phyloP scores from a whole-genome alignment of 2,113 vertebrate genomes.

The Nesogale talazaci region DNA sequence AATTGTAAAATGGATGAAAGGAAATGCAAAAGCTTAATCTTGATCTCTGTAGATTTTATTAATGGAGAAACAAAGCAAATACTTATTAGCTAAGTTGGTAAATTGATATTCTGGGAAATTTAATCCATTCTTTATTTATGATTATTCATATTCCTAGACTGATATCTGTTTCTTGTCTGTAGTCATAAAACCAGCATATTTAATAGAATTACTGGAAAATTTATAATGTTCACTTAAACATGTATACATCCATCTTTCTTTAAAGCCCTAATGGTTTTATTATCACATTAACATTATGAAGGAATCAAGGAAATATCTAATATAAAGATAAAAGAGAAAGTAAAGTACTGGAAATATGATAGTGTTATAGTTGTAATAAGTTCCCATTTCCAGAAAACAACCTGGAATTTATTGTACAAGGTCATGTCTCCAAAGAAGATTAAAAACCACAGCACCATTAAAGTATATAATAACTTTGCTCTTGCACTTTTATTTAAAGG shows the following conservation, averaged over 20 bases:
- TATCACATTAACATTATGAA: background rate
- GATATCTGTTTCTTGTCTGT: background rate
- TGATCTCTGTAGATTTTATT: background rate
- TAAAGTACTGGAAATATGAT: background rate
- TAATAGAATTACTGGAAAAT: background rate
- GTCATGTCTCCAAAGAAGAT: constrained; percentile 56
- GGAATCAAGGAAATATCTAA: background rate
- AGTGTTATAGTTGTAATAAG: constrained; percentile 3
- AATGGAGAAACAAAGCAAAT: background rate
- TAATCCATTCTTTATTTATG: background rate
- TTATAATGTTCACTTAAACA: background rate
- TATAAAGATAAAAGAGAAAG: background rate
- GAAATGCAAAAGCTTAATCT: constrained; percentile 36
- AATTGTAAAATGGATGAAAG: constrained; percentile 1
- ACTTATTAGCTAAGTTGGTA: constrained; percentile 3
- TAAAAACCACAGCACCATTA: constrained; percentile 61
- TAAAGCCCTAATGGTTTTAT: constrained; percentile 21
- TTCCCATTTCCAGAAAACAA: constrained; percentile 59
- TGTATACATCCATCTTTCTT: background rate
- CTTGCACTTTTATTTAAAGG: constrained; percentile 64
- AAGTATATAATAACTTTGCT: constrained; percentile 60
- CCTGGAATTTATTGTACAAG: constrained; percentile 49
- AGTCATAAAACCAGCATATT: background rate
- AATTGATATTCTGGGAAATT: background rate
- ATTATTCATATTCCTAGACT: background rate